phyloP scores from a whole-genome alignment of 2,113 vertebrate species.

The Rissa tridactyla region DNA sequence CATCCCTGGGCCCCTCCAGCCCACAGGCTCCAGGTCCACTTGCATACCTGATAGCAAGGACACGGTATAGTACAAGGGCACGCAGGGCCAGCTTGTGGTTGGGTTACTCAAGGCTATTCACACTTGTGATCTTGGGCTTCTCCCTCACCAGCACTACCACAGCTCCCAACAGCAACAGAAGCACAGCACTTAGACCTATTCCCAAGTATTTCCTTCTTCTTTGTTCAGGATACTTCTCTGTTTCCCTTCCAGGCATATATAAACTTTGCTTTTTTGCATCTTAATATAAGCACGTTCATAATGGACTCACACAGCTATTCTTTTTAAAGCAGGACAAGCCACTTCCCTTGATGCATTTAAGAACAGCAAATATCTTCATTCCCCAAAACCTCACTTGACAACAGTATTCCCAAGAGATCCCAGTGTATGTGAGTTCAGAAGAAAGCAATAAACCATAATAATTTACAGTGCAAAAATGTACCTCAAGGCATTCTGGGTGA shows the following conservation, averaged over 20 bases:
- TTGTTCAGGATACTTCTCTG: background rate
- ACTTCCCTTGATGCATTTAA: slow-evolving; percentile 18
- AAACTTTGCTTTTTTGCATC: background rate
- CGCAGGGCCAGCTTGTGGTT: background rate
- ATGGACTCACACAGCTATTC: background rate
- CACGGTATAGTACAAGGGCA: background rate
- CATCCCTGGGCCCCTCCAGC: background rate
- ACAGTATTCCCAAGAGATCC: slow-evolving; percentile 3
- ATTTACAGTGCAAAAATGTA: slow-evolving; percentile 59
- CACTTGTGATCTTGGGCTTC: background rate
- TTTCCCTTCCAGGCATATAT: background rate
- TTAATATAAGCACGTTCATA: background rate
- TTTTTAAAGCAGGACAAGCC: slow-evolving; percentile 4
- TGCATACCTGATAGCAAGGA: background rate
- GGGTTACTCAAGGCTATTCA: background rate
- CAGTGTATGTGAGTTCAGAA: slow-evolving; percentile 23
- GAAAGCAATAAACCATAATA: slow-evolving; percentile 35
- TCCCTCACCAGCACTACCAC: background rate
- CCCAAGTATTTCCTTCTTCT: background rate
- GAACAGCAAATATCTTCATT: slow-evolving; percentile 19
- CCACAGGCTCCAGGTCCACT: background rate
- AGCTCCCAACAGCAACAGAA: background rate
- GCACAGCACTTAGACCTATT: background rate
- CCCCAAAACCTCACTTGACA: slow-evolving; percentile 34
- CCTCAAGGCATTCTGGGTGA: slow-evolving; percentile 93